Percentiles rank a stretch among this genome's conserved stretches.
Conservation (phyloP, 2,113 vertebrate genomes). For the Aix galericulata region DNA sequence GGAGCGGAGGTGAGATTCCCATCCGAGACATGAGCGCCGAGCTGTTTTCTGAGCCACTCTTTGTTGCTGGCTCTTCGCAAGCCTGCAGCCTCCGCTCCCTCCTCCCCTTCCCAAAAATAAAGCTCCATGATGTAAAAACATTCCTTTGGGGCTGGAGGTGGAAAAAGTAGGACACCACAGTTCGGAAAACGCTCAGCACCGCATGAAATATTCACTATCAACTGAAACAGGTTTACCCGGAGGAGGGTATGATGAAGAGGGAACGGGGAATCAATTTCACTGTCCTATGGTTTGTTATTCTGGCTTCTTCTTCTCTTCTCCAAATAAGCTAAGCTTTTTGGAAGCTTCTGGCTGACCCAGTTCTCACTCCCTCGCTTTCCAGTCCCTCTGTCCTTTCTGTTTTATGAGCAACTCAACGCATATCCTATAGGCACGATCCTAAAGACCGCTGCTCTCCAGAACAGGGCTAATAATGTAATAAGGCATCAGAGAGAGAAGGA, state of each 20-base stretch:
- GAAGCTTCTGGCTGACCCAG: conserved; percentile 49
- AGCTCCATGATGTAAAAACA: conserved; percentile 71
- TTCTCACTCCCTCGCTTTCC: conserved; percentile 34
- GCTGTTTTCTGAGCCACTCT: conserved; percentile 34
- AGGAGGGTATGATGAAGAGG: conserved; percentile 53
- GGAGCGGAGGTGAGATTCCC: conserved; percentile 2
- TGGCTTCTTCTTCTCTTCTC: conserved; percentile 15
- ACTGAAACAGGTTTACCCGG: conserved; percentile 68
- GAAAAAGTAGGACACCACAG: conserved; percentile 71
- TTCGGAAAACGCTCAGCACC: conserved; percentile 60
- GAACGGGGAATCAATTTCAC: conserved; percentile 55
- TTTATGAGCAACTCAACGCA: background rate
- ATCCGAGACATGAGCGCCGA: background rate
- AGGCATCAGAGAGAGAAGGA: background rate
- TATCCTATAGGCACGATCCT: conserved; percentile 18
- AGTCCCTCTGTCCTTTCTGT: background rate
- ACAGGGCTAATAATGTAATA: background rate
- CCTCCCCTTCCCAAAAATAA: conserved; percentile 66
- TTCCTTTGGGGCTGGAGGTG: conserved; percentile 73
- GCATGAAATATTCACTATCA: conserved; percentile 77
- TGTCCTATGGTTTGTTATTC: conserved; percentile 50
- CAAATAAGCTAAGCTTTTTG: conserved; percentile 44
- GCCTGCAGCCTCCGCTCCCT: conserved; percentile 54
- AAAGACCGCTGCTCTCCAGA: background rate
- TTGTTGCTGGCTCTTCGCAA: background rate